Evolutionary conservation across 2,113 vertebrate species (phyloP).

Genomic region (Vulpes ferrilata): DNA sequence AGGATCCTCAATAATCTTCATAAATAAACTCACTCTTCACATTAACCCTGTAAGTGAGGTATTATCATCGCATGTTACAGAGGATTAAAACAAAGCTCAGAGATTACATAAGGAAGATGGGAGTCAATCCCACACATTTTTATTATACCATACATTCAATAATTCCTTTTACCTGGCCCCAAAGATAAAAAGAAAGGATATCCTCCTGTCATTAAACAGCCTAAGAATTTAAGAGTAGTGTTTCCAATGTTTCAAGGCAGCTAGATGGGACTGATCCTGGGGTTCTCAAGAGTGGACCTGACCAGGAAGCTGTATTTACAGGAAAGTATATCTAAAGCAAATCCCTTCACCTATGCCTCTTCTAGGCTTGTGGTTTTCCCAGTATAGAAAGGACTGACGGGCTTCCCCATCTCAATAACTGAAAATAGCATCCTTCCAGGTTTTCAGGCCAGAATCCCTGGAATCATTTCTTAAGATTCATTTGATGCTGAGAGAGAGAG

Average conservation of each 20-base stretch:
- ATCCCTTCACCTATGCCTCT: not conserved
- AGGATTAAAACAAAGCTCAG: not conserved
- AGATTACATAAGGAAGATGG: not conserved
- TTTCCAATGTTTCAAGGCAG: not conserved
- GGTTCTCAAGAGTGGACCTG: not conserved
- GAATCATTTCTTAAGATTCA: not conserved
- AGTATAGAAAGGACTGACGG: not conserved
- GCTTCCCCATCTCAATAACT: not conserved
- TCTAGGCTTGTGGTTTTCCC: not conserved
- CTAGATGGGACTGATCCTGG: too few species aligned
- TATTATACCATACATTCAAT: not conserved
- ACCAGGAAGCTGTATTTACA: not conserved
- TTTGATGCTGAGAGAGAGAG: not conserved
- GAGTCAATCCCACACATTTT: not conserved
- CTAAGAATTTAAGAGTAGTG: not conserved
- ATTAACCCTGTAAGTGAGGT: not conserved
- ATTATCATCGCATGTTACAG: not conserved
- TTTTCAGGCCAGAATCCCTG: not conserved
- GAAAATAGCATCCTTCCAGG: not conserved
- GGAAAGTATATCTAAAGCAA: not conserved
- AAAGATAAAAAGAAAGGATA: not conserved
- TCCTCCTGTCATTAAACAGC: not conserved
- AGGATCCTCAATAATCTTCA: not conserved
- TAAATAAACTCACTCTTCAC: conserved; percentile 3
- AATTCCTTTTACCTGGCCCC: not conserved